These are phyloP conservation scores for Acanthis flammea DNA, from an alignment of 2,797 vertebrate genomes.

Conservation along the genomic window DNA sequence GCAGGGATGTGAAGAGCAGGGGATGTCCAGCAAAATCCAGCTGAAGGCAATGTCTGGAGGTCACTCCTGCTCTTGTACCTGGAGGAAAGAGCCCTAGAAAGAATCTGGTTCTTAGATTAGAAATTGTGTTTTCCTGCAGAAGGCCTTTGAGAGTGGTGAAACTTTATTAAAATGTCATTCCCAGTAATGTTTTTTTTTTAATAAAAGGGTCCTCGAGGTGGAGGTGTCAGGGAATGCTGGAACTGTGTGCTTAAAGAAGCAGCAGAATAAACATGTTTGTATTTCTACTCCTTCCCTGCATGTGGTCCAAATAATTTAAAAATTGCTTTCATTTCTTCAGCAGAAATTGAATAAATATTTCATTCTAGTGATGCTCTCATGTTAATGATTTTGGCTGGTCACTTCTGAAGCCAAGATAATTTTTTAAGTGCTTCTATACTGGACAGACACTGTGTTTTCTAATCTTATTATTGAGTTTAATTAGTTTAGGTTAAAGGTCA, in stretches of 20 bases:
- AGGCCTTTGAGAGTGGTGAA: background rate
- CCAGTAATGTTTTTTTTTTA: background rate
- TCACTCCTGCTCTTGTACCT: background rate
- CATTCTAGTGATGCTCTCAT: background rate
- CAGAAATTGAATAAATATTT: constrained; percentile 4
- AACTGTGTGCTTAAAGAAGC: background rate
- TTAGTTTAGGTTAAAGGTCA: background rate
- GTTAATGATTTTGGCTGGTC: background rate
- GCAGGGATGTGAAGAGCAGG: background rate
- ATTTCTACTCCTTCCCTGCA: background rate
- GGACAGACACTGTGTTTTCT: background rate
- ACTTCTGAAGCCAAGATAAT: background rate
- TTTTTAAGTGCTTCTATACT: background rate
- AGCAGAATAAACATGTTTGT: background rate
- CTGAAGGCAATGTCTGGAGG: background rate
- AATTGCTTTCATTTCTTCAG: background rate
- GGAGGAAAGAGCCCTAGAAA: background rate
- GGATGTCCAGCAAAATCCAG: background rate
- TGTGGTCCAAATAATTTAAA: background rate
- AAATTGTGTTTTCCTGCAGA: background rate
- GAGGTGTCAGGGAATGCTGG: background rate
- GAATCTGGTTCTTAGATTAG: background rate
- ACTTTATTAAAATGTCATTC: background rate
- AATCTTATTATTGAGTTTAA: background rate
- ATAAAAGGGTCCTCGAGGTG: background rate